Evolutionary conservation across 2,888 invertebrate species (phyloP).

Genomic region (Oscheius sp.): DNA sequence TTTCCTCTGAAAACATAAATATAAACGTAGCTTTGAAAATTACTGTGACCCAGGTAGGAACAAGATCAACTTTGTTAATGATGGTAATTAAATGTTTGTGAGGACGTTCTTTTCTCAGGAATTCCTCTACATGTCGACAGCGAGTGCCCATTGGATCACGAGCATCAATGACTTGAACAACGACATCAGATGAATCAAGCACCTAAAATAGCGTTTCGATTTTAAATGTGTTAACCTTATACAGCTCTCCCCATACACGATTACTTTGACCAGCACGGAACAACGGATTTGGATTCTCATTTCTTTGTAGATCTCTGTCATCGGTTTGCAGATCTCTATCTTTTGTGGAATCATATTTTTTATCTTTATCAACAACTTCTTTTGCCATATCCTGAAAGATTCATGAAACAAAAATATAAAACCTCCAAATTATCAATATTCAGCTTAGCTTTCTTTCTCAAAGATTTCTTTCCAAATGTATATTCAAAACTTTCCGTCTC

Average conservation of each 20-base stretch:
- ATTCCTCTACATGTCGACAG: constrained; percentile 87
- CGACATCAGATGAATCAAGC: constrained; percentile 95
- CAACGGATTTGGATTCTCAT: constrained; percentile 88
- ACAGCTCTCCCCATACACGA: constrained; percentile 97
- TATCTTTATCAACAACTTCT: constrained; percentile 79
- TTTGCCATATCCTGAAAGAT: constrained; percentile 76
- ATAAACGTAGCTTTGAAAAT: constrained; percentile 53
- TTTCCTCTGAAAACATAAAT: constrained; percentile 76
- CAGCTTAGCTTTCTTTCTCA: constrained; percentile 86
- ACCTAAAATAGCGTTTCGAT: constrained; percentile 70
- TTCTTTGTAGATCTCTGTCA: constrained; percentile 74
- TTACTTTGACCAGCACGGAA: constrained; percentile 94
- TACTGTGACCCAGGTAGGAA: constrained; percentile 94
- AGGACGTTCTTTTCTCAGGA: constrained; percentile 84
- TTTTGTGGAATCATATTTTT: constrained; percentile 82
- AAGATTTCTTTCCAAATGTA: constrained; percentile 93
- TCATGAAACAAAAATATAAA: constrained; percentile 3
- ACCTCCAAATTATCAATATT: constrained; percentile 80
- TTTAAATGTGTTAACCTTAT: constrained; percentile 80
- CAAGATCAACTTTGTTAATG: constrained; percentile 87
- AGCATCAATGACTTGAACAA: constrained; percentile 93
- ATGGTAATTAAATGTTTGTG: constrained; percentile 97
- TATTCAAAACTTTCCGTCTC: constrained; percentile 93
- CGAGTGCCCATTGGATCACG: constrained; percentile 89
- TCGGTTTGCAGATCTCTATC: constrained; percentile 81